Evolutionary conservation across 2,888 invertebrate species (phyloP), one percentile per base, ranked within the genome.

Genomic region (Rhaphigaster nebulosa): DNA sequence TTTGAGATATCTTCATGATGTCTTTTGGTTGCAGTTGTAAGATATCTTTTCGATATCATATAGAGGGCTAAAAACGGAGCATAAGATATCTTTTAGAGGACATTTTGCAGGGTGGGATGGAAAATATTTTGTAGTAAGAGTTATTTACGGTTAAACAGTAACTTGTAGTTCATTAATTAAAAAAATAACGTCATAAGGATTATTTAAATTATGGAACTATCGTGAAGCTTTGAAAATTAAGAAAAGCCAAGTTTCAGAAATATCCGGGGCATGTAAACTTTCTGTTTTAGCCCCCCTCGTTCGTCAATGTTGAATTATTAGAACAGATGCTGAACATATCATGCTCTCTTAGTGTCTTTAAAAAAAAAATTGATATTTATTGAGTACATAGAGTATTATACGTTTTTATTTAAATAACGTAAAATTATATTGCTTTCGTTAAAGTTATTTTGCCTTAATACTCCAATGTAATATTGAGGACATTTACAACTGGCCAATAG

Each of bases 401-500:
- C 0, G 8, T 76, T 23, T 76, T 76, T 20, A 76, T 6, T 38
- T 38, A 34, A 76, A 76, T 18, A 76, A 34, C 12, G 26, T 8
- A 6, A 4, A 76, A 38, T 38, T 38, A 65, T 4, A 18, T 3
- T 8, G 0, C 23, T 38, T 76, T 76, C 12, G 29, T 76, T 23
- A 20, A 38, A 34, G 20, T 76, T 38, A 10, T 18, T 13, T 29
- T 60, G 12, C n/a, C 12, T 60, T 20, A 38, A 76, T 20, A 20
- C 70, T 20, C 34, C 34, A 23, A 38, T 76, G n/a, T n/a, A n/a
- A 76, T 18, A 18, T 2, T 15, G 60, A 60, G 60, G 38, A 38
- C 45, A 23, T 23, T 41, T 45, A 65, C 76, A 20, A 26, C 45
- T 38, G 45, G 45, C 90, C 90, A 90, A 90, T 90, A 90, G 90